Conservation (phyloP, 1,140 invertebrate genomes). For the Bemisia tabaci region DNA sequence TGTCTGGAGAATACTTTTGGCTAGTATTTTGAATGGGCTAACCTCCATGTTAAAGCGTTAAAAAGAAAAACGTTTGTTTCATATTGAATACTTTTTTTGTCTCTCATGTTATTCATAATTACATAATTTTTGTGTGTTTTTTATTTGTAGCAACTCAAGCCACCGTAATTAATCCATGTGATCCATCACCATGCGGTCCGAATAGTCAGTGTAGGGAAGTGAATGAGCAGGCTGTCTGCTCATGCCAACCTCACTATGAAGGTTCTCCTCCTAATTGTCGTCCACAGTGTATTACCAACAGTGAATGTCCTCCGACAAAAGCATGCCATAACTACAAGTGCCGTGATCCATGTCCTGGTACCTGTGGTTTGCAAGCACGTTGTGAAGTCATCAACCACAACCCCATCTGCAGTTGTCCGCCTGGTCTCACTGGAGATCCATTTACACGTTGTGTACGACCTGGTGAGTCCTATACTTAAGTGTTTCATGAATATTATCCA, state of each 20-base stretch:
- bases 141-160: neutral
- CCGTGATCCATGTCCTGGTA: slow-evolving; percentile 51
- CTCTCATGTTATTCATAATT: too few relatives aligned
- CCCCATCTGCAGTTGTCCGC: slow-evolving; percentile 49
- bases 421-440: slow-evolving; percentile 53
- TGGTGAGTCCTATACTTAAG: too few relatives aligned
- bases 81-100: too few relatives aligned
- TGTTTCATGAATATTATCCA: too few relatives aligned
- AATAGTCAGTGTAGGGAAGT: slow-evolving; percentile 44
- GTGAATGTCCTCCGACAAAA: slow-evolving; percentile 48
- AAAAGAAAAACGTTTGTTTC: too few relatives aligned
- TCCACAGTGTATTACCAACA: slow-evolving; percentile 56
- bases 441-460: slow-evolving; percentile 40
- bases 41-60: too few relatives aligned
- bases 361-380: slow-evolving; percentile 46
- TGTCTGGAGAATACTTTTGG: too few relatives aligned
- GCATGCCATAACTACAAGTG: slow-evolving; percentile 57
- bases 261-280: slow-evolving; percentile 55
- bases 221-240: slow-evolving; percentile 46
- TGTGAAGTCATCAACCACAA: slow-evolving; percentile 53
- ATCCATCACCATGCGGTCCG: slow-evolving; percentile 39
- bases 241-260: slow-evolving; percentile 47
- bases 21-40: too few relatives aligned
- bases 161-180: slow-evolving; percentile 28
- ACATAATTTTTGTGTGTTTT: slow-evolving; percentile 9